A percentile compares a stretch with the other conserved stretches of the same genome.
Conservation (phyloP, 1,140 invertebrate species). For the Neodiprion fabricii region DNA sequence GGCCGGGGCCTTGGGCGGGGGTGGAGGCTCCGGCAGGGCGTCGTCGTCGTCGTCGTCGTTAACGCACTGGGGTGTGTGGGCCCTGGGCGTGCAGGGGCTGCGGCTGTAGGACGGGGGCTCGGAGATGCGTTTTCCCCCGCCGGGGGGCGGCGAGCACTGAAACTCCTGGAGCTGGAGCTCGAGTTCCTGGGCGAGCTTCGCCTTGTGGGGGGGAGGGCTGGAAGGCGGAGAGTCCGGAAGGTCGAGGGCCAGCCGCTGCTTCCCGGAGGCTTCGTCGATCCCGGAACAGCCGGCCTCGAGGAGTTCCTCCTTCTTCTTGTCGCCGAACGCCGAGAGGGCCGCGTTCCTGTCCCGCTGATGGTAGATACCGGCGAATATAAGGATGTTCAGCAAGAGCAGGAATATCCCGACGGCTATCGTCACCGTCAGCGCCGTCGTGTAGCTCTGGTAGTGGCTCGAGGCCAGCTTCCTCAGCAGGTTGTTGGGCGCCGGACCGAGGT, state of each 20-base stretch:
- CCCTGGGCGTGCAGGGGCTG: slow-evolving; percentile 58
- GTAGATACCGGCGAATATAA: slow-evolving; percentile 94
- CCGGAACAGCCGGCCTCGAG: slow-evolving; percentile 74
- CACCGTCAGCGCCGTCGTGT: slow-evolving; percentile 89
- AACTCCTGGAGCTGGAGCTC: slow-evolving; percentile 73
- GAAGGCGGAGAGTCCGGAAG: slow-evolving; percentile 54
- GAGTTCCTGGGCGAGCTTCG: slow-evolving; percentile 71
- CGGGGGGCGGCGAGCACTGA: slow-evolving; percentile 66
- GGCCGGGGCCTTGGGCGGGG: slow-evolving; percentile 67
- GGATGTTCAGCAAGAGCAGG: slow-evolving; percentile 85
- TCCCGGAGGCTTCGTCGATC: slow-evolving; percentile 65
- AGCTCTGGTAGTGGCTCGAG: slow-evolving; percentile 82
- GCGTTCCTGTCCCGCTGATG: slow-evolving; percentile 79
- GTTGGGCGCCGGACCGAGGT: slow-evolving; percentile 60
- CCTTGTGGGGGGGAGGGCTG: slow-evolving; percentile 65
- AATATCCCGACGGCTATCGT: slow-evolving; percentile 93
- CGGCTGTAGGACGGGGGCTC: slow-evolving; percentile 62
- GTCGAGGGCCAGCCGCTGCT: slow-evolving; percentile 60
- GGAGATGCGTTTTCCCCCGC: slow-evolving; percentile 58
- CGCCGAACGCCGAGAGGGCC: slow-evolving; percentile 58
- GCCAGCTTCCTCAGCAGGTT: slow-evolving; percentile 76
- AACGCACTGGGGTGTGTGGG: slow-evolving; percentile 58
- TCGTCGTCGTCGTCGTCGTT: slow-evolving; percentile 61
- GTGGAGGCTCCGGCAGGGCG: slow-evolving; percentile 71
- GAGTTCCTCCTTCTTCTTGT: slow-evolving; percentile 77